phyloP scores from a whole-genome alignment of 2,797 vertebrate species.

The Enteromius argenteus region DNA sequence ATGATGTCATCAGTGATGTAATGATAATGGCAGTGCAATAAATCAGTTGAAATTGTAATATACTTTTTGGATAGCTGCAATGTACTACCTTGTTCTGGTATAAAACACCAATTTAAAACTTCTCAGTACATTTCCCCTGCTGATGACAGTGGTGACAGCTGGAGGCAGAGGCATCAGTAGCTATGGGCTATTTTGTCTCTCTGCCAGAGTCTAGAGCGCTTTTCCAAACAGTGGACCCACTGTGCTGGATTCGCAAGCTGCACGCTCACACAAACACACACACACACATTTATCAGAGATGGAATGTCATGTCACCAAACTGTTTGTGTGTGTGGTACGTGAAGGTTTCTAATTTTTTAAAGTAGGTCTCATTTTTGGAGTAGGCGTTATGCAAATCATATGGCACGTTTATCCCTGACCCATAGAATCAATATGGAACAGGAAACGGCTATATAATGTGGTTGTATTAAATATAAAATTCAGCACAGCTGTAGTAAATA shows the following conservation, averaged over 20 bases:
- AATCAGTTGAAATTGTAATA: slow-evolving; percentile 11
- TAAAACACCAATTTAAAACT: slow-evolving; percentile 34
- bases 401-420: neutral
- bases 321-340: neutral
- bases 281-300: slow-evolving; percentile 6
- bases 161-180: slow-evolving; percentile 32
- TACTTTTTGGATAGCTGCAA: neutral
- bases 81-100: slow-evolving; percentile 27
- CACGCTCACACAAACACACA: neutral
- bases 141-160: slow-evolving; percentile 30
- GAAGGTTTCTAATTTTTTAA: neutral
- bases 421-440: neutral
- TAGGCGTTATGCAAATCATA: slow-evolving; percentile 7
- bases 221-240: slow-evolving; percentile 27
- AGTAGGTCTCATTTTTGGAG: neutral
- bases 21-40: neutral
- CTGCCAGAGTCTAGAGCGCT: slow-evolving; percentile 15
- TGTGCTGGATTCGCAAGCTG: slow-evolving; percentile 13
- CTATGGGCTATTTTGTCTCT: slow-evolving; percentile 45
- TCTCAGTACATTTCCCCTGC: slow-evolving; percentile 18
- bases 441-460: neutral
- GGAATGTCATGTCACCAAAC: slow-evolving; percentile 10
- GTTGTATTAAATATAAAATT: neutral
- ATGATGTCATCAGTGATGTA: slow-evolving; percentile 23
- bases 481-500: neutral